These are phyloP conservation scores for Liparis tanakae DNA, from an alignment of 2,797 vertebrate genomes.

Conservation along the genomic window DNA sequence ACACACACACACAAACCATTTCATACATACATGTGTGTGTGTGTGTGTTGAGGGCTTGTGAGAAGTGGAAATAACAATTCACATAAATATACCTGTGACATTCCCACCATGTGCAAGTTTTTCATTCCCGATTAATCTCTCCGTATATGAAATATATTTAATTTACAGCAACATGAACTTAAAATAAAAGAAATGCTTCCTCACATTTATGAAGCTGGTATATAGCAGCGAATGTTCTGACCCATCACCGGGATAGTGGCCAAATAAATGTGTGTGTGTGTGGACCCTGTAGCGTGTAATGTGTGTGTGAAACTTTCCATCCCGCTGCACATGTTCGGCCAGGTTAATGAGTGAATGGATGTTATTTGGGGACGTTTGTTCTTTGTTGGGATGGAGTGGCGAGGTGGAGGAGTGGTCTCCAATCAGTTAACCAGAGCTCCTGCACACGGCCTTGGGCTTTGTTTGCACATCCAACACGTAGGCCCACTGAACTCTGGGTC, in stretches of 20 bases:
- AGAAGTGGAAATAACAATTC: background rate
- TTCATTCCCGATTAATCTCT: background rate
- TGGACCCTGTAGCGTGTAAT: background rate
- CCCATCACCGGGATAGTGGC: background rate
- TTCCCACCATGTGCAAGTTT: background rate
- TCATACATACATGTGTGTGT: too few relatives aligned
- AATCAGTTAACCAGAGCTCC: slow-evolving; percentile 26
- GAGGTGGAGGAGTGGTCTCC: slow-evolving; percentile 29
- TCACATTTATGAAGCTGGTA: background rate
- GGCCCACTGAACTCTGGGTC: slow-evolving; percentile 36
- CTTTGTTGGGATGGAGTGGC: slow-evolving; percentile 12
- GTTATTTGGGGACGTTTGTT: slow-evolving; percentile 30
- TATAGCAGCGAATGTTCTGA: background rate
- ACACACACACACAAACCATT: background rate
- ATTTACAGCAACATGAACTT: background rate
- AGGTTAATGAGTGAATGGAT: slow-evolving; percentile 60
- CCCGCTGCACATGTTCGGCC: background rate
- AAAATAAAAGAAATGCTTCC: background rate
- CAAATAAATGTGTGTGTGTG: background rate
- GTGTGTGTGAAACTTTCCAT: slow-evolving; percentile 20
- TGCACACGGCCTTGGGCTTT: slow-evolving; percentile 66
- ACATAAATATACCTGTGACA: background rate
- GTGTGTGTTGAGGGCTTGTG: background rate
- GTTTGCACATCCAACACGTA: slow-evolving; percentile 67
- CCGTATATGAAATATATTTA: background rate